Evolutionary conservation across 1,140 invertebrate species (phyloP).

Genomic region (Drosophila littoralis): DNA sequence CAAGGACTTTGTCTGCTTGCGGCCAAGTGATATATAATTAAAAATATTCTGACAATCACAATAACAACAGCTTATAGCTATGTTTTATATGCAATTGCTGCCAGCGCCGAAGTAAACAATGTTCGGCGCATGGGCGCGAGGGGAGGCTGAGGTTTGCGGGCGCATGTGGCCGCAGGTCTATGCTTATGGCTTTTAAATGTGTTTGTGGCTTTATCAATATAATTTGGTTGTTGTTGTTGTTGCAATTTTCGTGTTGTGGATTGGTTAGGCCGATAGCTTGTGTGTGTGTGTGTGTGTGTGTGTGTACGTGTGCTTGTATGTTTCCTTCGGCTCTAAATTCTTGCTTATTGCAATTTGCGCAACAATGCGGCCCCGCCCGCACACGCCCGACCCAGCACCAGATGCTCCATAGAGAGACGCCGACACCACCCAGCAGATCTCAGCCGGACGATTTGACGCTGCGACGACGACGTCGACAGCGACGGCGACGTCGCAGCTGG

Average conservation of each 20-base stretch:
- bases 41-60: conserved; percentile 55
- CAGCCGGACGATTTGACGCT: conserved; percentile 55
- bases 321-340: conserved; percentile 70
- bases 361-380: conserved; percentile 56
- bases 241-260: conserved; percentile 67
- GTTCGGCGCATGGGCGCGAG: not conserved
- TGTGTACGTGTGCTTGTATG: conserved; percentile 26
- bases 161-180: conserved; percentile 47
- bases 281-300: conserved; percentile 22
- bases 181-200: conserved; percentile 75
- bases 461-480: conserved; percentile 19
- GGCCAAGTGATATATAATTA: conserved; percentile 47
- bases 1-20: conserved; percentile 54
- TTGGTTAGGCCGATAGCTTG: conserved; percentile 64
- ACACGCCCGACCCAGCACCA: conserved; percentile 27
- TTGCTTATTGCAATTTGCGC: conserved; percentile 76
- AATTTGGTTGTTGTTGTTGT: conserved; percentile 61
- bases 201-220: conserved; percentile 76
- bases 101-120: conserved; percentile 16
- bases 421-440: conserved; percentile 61
- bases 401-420: conserved; percentile 40
- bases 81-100: conserved; percentile 14
- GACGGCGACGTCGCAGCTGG: conserved; percentile 58
- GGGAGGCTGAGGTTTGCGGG: not conserved
- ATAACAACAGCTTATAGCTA: conserved; percentile 31